Evolutionary conservation across 2,113 vertebrate genomes (phyloP).

Genomic region (Gobius niger): DNA sequence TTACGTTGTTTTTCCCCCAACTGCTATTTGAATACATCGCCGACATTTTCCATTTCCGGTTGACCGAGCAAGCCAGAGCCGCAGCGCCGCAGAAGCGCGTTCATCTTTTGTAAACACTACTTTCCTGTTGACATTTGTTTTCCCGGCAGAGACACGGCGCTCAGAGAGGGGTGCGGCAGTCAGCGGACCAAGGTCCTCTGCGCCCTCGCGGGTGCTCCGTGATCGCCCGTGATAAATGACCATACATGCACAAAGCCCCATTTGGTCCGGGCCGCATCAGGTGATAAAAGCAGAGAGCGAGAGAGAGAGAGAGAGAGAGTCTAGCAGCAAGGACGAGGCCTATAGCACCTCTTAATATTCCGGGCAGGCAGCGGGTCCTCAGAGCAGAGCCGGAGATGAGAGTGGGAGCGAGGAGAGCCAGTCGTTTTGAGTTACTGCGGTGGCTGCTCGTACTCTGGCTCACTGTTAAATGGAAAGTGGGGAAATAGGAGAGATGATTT

Average conservation of each 20-base stretch:
- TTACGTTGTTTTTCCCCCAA: too few relatives aligned
- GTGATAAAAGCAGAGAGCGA: conserved; percentile 70
- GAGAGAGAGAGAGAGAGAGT: conserved; percentile 60
- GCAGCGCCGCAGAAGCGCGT: not conserved
- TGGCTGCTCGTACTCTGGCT: not conserved
- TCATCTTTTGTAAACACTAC: conserved; percentile 42
- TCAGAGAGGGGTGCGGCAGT: conserved; percentile 16
- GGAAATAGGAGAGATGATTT: not conserved
- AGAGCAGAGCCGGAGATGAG: conserved; percentile 22
- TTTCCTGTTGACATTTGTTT: conserved; percentile 44
- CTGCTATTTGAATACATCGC: too few relatives aligned
- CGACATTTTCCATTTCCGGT: conserved; percentile 17
- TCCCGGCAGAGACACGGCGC: conserved; percentile 56
- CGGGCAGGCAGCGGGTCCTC: conserved; percentile 37
- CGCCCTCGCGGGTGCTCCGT: conserved; percentile 62
- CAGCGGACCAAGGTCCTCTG: conserved; percentile 70
- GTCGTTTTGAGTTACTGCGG: conserved; percentile 1
- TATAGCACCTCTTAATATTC: conserved; percentile 64
- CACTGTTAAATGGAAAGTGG: conserved; percentile 5
- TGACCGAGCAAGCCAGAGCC: conserved; percentile 36
- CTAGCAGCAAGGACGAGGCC: conserved; percentile 74
- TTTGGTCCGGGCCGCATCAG: conserved; percentile 70
- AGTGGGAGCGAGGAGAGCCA: conserved; percentile 14
- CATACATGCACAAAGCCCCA: conserved; percentile 67
- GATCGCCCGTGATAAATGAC: conserved; percentile 70